Evolutionary conservation across 2,113 vertebrate species (phyloP).

Genomic region (Lamprologus speciosus): DNA sequence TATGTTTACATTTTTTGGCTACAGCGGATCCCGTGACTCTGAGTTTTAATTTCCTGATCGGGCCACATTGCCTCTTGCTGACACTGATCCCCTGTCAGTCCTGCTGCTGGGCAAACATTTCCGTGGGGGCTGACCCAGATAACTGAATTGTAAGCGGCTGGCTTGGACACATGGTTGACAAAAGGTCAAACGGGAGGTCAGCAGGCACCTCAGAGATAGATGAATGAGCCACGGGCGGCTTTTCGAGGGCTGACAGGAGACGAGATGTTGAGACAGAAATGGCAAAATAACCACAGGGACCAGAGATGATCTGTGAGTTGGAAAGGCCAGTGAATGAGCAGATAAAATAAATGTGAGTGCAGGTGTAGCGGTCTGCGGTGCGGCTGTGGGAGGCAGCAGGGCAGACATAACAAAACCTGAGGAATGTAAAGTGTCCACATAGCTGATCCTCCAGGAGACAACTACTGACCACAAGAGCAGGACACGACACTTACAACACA

Average conservation of each 20-base stretch:
- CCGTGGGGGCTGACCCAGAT: background rate
- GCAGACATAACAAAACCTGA: conserved; percentile 47
- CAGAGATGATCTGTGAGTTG: background rate
- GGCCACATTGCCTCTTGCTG: background rate
- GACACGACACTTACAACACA: background rate
- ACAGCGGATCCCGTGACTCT: background rate
- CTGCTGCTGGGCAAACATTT: background rate
- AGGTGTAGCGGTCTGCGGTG: background rate
- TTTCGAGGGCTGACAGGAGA: background rate
- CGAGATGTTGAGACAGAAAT: background rate
- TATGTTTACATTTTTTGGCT: background rate
- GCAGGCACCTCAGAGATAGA: background rate
- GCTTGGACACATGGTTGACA: background rate
- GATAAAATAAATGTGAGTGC: background rate
- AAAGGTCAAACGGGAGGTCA: background rate
- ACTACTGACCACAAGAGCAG: conserved; percentile 25
- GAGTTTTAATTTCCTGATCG: conserved; percentile 12
- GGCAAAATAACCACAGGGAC: background rate
- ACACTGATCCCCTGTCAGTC: background rate
- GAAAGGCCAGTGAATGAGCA: background rate
- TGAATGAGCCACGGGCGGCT: background rate
- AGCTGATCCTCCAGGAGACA: conserved; percentile 20
- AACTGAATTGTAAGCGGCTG: background rate
- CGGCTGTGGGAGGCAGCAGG: background rate
- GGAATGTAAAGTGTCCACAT: conserved; percentile 43